phyloP scores from a whole-genome alignment of 2,113 vertebrate species.

The Tychaedon coryphoeus region DNA sequence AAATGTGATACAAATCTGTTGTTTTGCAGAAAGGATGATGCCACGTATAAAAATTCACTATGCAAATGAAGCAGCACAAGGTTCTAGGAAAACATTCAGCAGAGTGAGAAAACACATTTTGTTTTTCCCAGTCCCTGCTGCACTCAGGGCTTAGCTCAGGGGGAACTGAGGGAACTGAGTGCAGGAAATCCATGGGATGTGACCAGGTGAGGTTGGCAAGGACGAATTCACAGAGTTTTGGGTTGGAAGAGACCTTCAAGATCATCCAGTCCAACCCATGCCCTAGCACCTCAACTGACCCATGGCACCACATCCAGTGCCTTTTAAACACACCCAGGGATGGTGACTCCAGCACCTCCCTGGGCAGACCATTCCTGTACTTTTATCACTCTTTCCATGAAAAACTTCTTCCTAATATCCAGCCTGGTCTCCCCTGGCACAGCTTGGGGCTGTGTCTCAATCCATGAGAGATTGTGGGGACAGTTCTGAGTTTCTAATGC shows the following conservation, averaged over 20 bases:
- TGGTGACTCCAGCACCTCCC: no score
- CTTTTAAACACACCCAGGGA: no score
- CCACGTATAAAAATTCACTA: neutral
- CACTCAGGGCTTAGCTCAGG: neutral
- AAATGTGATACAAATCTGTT: neutral
- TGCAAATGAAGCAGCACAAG: neutral
- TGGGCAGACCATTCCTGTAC: no score
- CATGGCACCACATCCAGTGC: no score
- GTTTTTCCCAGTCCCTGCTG: neutral
- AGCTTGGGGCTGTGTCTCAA: no score
- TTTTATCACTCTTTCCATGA: no score
- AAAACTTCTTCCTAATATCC: no score
- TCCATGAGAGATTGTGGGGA: neutral
- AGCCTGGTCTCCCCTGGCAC: no score
- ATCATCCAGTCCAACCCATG: no score
- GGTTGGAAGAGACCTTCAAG: no score
- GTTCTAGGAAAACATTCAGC: neutral
- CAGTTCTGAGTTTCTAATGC: rapidly evolving
- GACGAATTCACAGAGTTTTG: neutral
- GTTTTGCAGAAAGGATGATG: neutral
- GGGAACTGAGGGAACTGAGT: neutral
- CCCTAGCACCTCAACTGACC: no score
- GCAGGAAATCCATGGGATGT: neutral
- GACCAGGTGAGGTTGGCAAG: neutral
- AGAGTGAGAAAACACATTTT: neutral